These are phyloP conservation scores for Rissa tridactyla DNA, from an alignment of 2,113 vertebrate species.

Conservation along the genomic window DNA sequence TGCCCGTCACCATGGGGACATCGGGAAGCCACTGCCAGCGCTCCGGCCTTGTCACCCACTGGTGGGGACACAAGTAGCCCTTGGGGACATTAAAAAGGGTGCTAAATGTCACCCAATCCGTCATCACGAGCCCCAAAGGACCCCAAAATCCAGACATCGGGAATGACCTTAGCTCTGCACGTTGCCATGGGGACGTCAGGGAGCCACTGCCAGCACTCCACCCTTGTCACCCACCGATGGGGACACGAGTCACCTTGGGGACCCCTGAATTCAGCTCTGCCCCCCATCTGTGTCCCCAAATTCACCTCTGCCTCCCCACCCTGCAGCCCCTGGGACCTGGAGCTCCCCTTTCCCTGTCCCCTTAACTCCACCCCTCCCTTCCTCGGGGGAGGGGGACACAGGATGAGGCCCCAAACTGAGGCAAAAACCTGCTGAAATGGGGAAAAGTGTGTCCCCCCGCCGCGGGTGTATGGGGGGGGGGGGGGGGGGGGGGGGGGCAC, in stretches of 20 bases:
- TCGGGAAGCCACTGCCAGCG: rapidly evolving
- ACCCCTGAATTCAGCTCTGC: too few species aligned
- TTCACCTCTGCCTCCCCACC: neutral
- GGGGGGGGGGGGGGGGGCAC: too few species aligned
- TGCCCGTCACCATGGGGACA: rapidly evolving
- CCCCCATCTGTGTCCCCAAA: too few species aligned
- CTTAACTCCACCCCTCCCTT: neutral
- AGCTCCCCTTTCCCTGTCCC: too few species aligned
- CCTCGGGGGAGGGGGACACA: too few species aligned
- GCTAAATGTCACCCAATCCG: neutral
- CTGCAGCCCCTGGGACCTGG: neutral
- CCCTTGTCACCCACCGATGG: neutral
- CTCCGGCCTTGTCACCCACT: neutral
- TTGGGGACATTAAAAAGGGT: neutral
- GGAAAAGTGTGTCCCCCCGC: too few species aligned
- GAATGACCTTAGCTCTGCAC: too few species aligned
- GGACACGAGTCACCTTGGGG: neutral
- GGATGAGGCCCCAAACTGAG: neutral
- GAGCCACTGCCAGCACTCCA: neutral
- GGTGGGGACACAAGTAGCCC: neutral
- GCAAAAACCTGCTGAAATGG: neutral
- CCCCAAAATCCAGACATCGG: neutral
- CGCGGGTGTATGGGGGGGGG: too few species aligned
- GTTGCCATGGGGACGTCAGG: too few species aligned
- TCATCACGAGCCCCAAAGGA: neutral